Base-by-base conservation (phyloP, 1,140 invertebrate species). In the Meteorus sp. region DNA sequence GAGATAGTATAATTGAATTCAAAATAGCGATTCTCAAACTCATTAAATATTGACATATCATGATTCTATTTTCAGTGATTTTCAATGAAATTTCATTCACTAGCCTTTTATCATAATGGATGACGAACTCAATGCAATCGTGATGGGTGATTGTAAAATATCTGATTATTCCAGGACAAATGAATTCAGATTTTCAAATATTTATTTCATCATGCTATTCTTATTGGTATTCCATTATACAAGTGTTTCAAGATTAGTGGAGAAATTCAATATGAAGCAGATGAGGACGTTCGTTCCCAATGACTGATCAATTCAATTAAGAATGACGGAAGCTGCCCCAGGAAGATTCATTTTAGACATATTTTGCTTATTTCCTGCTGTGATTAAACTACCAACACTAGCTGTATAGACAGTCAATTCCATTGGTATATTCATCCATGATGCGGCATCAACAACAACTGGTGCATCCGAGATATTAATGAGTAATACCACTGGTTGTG, bases 341-440 rank as follows among this genome's bases (percentile, higher is more conserved):
- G 69, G 64, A 1, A 75, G 2, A 1, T 1, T 37, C 0, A 71
- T 4, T 4, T 11, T 0, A 8, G 15, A 4, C 0, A 59, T 53
- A 22, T 68, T 37, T 1, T 60, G 35, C 0, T 0, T 4, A 1
- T 7, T 8, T 2, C 60, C 60, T 0, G 11, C 1, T 2, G 4
- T 2, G 2, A 68, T 19, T 0, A 48, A 13, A 0, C 66, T 68
- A 0, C 43, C 29, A 3, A 66, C 50, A 19, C 64, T 67, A 0
- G 60, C 22, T 0, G 45, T 35, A 44, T 71, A 68, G 8, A 72
- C 41, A 0, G 48, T 45, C 31, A 61, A 7, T 11, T 50, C 43
- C 43, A 52, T 50, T 7, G 63, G 60, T 45, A 71, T 60, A 50
- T 67, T 69, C 17, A 68, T 13, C 67, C 68, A 67, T 17, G 54